phyloP scores from a whole-genome alignment of 2,797 vertebrate species.

The Darevskia mixta region DNA sequence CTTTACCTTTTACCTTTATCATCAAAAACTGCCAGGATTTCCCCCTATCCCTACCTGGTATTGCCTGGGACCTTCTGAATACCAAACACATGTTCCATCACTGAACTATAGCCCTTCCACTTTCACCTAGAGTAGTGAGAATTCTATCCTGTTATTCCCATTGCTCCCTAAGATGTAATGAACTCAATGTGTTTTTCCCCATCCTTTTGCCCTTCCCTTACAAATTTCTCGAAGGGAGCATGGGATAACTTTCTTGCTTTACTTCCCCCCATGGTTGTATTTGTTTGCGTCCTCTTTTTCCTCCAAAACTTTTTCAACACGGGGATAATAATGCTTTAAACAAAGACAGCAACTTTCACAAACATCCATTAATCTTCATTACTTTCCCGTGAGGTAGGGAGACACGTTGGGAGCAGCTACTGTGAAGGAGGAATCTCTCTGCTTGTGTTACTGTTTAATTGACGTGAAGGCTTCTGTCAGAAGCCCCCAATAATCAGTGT shows the following conservation, averaged over 20 bases:
- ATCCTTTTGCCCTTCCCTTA: neutral
- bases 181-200: neutral
- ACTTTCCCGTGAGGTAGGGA: constrained; percentile 11
- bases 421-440: constrained; percentile 31
- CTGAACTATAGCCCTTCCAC: neutral
- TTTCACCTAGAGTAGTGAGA: neutral
- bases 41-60: neutral
- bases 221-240: neutral
- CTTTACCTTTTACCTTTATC: no score
- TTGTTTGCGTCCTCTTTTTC: constrained; percentile 23
- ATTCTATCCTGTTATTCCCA: neutral
- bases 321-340: constrained; percentile 23
- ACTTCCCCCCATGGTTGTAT: constrained; percentile 1
- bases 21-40: no score
- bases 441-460: constrained; percentile 20
- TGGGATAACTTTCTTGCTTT: neutral
- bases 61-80: neutral
- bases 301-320: constrained; percentile 23
- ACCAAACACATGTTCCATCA: neutral
- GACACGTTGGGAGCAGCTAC: constrained; percentile 8
- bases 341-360: constrained; percentile 37
- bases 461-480: neutral
- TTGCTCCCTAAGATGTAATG: neutral
- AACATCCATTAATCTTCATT: constrained; percentile 35
- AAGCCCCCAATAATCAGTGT: constrained; percentile 22